These are phyloP conservation scores for Morelia viridis DNA, from an alignment of 2,797 vertebrate genomes.

Conservation along the genomic window DNA sequence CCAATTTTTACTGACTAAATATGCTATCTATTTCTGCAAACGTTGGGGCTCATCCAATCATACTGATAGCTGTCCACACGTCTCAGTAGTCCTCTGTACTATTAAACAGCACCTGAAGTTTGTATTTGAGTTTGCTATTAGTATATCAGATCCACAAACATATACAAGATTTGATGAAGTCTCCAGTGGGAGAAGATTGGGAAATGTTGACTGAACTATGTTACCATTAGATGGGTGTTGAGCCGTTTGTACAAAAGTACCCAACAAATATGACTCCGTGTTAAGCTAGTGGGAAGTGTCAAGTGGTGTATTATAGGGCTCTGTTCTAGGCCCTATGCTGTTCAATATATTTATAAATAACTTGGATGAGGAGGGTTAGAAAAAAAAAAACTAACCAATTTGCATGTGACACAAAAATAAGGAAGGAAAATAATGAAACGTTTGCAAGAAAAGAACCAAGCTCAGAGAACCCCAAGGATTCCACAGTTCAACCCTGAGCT, in stretches of 20 bases:
- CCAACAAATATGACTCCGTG: background rate
- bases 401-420: background rate
- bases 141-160: background rate
- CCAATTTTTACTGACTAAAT: background rate
- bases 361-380: background rate
- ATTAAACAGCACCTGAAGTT: background rate
- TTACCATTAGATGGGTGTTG: background rate
- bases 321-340: background rate
- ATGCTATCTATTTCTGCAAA: too few relatives aligned
- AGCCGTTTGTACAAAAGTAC: background rate
- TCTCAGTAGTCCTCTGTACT: background rate
- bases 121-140: background rate
- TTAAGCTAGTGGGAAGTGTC: background rate
- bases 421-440: background rate
- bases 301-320: background rate
- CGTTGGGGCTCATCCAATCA: background rate
- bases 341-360: background rate
- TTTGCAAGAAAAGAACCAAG: too few relatives aligned
- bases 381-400: background rate
- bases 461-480: too few relatives aligned
- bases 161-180: background rate
- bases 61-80: background rate
- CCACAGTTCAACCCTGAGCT: too few relatives aligned
- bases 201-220: background rate
- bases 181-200: background rate